A percentile compares a stretch with the other conserved stretches of the same genome.
Evolutionary conservation across 2,797 vertebrate species (phyloP).

Genomic region (Meriones psammophilus): DNA sequence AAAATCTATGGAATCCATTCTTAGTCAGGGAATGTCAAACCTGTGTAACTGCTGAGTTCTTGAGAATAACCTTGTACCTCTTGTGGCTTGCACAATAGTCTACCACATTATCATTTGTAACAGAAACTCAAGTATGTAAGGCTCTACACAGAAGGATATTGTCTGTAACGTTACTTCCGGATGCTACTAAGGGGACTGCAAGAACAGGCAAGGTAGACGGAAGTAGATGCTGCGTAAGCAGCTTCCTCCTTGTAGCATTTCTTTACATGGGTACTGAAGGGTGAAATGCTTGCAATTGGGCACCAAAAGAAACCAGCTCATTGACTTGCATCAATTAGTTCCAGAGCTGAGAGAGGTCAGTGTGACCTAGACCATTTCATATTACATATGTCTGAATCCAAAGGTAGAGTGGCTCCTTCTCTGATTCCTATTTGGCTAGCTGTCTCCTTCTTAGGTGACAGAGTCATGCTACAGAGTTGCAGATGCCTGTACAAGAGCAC

Average conservation of each 20-base stretch:
- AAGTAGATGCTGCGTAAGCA: slow-evolving; percentile 62
- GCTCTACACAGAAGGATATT: slow-evolving; percentile 38
- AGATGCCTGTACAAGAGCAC: neutral
- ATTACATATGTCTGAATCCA: neutral
- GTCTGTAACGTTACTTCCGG: slow-evolving; percentile 75
- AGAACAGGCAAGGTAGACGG: slow-evolving; percentile 68
- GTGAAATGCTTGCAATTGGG: slow-evolving; percentile 52
- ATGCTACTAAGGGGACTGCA: slow-evolving; percentile 48
- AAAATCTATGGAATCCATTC: slow-evolving; percentile 44
- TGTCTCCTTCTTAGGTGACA: neutral
- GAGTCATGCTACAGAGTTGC: neutral
- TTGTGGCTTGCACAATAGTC: neutral
- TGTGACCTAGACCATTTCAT: neutral
- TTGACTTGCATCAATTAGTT: slow-evolving; percentile 7
- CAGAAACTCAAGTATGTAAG: slow-evolving; percentile 15
- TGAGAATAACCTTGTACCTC: slow-evolving; percentile 43
- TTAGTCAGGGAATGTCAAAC: slow-evolving; percentile 67
- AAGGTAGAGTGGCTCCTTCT: slow-evolving; percentile 13
- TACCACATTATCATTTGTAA: slow-evolving; percentile 36
- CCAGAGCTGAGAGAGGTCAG: slow-evolving; percentile 17
- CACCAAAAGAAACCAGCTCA: neutral
- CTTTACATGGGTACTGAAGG: slow-evolving; percentile 24
- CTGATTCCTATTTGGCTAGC: slow-evolving; percentile 27
- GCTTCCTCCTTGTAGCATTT: slow-evolving; percentile 75
- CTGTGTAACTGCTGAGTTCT: slow-evolving; percentile 46